Base-by-base conservation (phyloP, 2,888 invertebrate genomes). In the Cremastinae sp. region DNA sequence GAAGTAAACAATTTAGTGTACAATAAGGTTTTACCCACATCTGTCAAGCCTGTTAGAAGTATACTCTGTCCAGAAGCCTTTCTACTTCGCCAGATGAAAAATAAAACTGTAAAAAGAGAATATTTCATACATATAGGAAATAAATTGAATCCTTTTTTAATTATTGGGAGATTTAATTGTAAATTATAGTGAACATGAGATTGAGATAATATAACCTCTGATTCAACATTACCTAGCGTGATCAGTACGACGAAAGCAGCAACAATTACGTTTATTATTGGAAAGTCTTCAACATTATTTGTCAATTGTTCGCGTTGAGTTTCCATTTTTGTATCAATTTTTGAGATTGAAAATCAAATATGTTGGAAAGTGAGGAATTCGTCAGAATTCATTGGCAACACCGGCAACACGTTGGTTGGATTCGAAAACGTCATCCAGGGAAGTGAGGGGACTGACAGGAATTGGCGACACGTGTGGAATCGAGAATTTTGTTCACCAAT, bases 11-110 rank as follows among this genome's bases (percentile, higher is more conserved):
- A 90, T 85, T 95, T 93, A 68, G 96, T 93, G 90, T 95, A 98
- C 66, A 98, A 90, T 41, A 96, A 91, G 1, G 98, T 98, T 91
- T 98, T 98, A 14, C 98, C 98, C 34, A 96, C 94, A 87, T 97
- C 97, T 82, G 95, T 95, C 1, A 97, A 91, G 1, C 98, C 98
- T 64, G 95, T 94, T 9, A 98, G 86, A 68, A 98, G 90, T 58
- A 98, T 92, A 80, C 93, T 93, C 43, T 92, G 92, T 28, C 94
- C 92, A 5, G 91, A 87, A 59, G 91, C 91, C 75, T 91, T 93
- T 72, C 92, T 91, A 70, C 92, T 91, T 74, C 92, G 91, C 90
- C 93, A 93, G 80, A 93, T 88, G 88, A 92, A 90, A 90, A 93
- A 92, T 75, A 94, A 87, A 45, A 93, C 94, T 94, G 86, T 61